Evolutionary conservation across 2,888 invertebrate species (phyloP).

Genomic region (Micropterix aruncella): DNA sequence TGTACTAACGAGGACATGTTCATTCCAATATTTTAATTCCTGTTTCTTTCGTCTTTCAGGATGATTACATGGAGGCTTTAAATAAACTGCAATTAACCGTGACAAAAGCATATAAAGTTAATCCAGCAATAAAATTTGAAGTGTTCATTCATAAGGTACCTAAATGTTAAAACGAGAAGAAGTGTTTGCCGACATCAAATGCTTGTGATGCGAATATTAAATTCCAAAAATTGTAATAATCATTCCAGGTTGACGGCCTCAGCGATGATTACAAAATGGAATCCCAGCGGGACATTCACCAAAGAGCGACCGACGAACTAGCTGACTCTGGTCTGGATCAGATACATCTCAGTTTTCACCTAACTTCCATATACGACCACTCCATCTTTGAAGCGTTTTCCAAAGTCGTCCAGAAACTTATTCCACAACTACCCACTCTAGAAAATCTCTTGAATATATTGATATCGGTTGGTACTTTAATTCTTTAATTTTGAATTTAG

Average conservation of each 20-base stretch:
- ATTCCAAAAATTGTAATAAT: not conserved
- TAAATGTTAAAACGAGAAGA: not conserved
- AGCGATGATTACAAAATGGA: conserved; percentile 99
- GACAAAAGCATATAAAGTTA: conserved; percentile 89
- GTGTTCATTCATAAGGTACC: conserved; percentile 91
- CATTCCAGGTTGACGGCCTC: conserved; percentile 75
- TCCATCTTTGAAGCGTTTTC: conserved; percentile 99
- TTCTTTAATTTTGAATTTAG: too few species aligned
- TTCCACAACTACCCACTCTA: conserved; percentile 91
- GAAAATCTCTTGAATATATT: conserved; percentile 96
- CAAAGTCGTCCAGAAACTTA: conserved; percentile 98
- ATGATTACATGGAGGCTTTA: conserved; percentile 94
- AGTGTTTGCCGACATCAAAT: not conserved
- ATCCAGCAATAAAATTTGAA: conserved; percentile 93
- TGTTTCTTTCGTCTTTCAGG: conserved; percentile 38
- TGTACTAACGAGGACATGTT: too few species aligned
- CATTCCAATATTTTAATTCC: too few species aligned
- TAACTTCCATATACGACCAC: conserved; percentile 99
- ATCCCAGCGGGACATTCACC: conserved; percentile 96
- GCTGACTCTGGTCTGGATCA: conserved; percentile 77
- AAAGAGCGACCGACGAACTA: conserved; percentile 89
- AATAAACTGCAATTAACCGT: conserved; percentile 87
- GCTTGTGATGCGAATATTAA: not conserved
- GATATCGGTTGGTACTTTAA: conserved; percentile 80
- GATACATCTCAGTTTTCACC: conserved; percentile 85